A percentile compares a stretch with the other conserved stretches of the same genome.
These are phyloP conservation scores for Eumerus sabulonum DNA, from an alignment of 2,888 invertebrate species.

Conservation along the genomic window DNA sequence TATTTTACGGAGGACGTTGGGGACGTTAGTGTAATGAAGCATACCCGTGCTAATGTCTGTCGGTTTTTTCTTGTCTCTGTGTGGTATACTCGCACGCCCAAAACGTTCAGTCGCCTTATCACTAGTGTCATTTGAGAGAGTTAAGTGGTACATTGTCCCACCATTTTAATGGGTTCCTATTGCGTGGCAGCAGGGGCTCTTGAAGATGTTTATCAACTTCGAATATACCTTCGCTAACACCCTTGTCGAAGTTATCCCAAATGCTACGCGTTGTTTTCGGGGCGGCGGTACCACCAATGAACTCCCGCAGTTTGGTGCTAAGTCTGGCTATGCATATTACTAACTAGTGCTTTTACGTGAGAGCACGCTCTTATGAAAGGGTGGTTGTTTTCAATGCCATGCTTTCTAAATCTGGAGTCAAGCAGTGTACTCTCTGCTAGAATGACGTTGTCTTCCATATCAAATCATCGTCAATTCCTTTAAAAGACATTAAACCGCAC, in stretches of 20 bases:
- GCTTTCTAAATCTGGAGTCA: constrained; percentile 29
- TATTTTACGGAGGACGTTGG: no score
- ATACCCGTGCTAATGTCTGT: no score
- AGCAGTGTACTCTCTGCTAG: no score
- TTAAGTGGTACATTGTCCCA: no score
- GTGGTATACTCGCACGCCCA: no score
- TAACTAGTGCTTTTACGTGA: constrained; percentile 2
- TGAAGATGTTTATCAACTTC: constrained; percentile 21
- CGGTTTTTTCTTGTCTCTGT: no score
- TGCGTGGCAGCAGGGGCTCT: constrained; percentile 15
- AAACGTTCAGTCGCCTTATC: no score
- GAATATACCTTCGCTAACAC: constrained; percentile 4
- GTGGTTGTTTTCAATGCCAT: constrained; percentile 1
- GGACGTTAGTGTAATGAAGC: no score
- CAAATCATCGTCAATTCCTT: no score
- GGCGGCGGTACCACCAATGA: not conserved
- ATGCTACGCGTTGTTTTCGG: no score
- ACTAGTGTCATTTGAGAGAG: no score
- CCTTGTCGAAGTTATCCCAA: constrained; percentile 3
- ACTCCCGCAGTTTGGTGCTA: not conserved
- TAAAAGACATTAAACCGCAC: no score
- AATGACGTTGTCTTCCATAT: constrained; percentile 8
- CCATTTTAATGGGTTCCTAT: constrained; percentile 1
- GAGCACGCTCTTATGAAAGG: constrained; percentile 5
- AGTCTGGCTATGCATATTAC: not conserved